phyloP scores from a whole-genome alignment of 2,888 invertebrate genomes.

The Pegoplata infirma region DNA sequence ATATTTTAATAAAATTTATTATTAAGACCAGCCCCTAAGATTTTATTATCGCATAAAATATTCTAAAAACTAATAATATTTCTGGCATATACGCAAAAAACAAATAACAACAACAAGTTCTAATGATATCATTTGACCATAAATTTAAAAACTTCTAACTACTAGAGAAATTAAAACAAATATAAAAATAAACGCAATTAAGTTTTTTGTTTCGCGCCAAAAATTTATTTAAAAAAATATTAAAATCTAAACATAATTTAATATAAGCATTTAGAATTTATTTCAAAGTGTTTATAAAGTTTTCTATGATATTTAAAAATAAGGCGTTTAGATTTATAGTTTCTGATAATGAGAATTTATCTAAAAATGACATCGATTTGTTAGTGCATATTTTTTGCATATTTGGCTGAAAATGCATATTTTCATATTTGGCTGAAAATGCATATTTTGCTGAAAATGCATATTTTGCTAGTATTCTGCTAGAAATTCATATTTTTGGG shows the following conservation, averaged over 20 bases:
- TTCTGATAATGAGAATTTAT: too few relatives aligned
- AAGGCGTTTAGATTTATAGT: neutral
- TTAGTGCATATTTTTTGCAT: too few relatives aligned
- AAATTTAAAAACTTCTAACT: conserved; percentile 20
- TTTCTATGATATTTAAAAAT: too few relatives aligned
- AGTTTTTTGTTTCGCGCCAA: neutral
- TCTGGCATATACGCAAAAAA: conserved; percentile 14
- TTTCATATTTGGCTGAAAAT: too few relatives aligned
- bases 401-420: too few relatives aligned
- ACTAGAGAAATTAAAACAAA: neutral
- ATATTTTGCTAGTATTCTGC: too few relatives aligned
- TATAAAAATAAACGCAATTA: neutral
- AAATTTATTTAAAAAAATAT: neutral
- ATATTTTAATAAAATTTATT: neutral
- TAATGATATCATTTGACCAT: conserved; percentile 37
- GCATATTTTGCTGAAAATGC: too few relatives aligned
- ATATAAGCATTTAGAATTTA: too few relatives aligned
- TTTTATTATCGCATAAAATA: conserved; percentile 16
- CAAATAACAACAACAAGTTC: neutral
- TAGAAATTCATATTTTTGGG: too few relatives aligned
- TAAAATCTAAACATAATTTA: neutral
- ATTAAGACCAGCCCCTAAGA: conserved; percentile 21
- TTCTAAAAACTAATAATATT: conserved; percentile 4
- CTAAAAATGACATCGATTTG: too few relatives aligned
- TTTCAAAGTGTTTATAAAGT: too few relatives aligned